These are phyloP conservation scores for Oscarella lobularis DNA, from an alignment of 37 sponge, comb jelly and placozoan genomes.

Conservation along the genomic window DNA sequence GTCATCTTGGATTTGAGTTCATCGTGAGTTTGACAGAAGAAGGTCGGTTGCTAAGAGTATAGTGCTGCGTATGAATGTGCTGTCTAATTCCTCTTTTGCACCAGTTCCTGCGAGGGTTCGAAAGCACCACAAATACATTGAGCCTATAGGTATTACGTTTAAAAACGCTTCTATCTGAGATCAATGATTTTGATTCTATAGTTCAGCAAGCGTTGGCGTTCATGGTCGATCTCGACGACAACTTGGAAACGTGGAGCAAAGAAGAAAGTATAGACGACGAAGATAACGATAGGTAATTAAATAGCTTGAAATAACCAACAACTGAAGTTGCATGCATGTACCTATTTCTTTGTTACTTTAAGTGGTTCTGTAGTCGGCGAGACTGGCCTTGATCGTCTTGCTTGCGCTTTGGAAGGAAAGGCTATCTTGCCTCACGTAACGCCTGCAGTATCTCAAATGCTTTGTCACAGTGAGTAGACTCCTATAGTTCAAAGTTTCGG, in stretches of 20 bases:
- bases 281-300: slow-evolving; percentile 35
- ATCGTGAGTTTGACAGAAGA: slow-evolving; percentile 82
- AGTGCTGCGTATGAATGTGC: too few relatives aligned
- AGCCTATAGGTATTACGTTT: too few relatives aligned
- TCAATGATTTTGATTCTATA: neutral
- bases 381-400: slow-evolving; percentile 80
- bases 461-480: slow-evolving; percentile 10
- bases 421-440: slow-evolving; percentile 80
- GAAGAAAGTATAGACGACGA: slow-evolving; percentile 79
- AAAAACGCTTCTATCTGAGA: too few relatives aligned
- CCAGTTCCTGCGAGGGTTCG: too few relatives aligned
- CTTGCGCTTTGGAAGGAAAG: slow-evolving; percentile 88
- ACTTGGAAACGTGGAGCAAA: slow-evolving; percentile 55
- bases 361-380: slow-evolving; percentile 78
- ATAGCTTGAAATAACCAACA: too few relatives aligned
- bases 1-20: slow-evolving; percentile 82
- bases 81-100: too few relatives aligned
- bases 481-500: too few relatives aligned
- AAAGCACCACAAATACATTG: neutral
- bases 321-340: too few relatives aligned
- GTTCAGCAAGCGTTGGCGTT: slow-evolving; percentile 43
- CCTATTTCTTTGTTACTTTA: too few relatives aligned
- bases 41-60: too few relatives aligned
- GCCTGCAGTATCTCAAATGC: slow-evolving; percentile 65
- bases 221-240: slow-evolving; percentile 79